A percentile compares a stretch with the other conserved stretches of the same genome.
Conservation (phyloP, 1,140 invertebrate species). For the Euura lappo region DNA sequence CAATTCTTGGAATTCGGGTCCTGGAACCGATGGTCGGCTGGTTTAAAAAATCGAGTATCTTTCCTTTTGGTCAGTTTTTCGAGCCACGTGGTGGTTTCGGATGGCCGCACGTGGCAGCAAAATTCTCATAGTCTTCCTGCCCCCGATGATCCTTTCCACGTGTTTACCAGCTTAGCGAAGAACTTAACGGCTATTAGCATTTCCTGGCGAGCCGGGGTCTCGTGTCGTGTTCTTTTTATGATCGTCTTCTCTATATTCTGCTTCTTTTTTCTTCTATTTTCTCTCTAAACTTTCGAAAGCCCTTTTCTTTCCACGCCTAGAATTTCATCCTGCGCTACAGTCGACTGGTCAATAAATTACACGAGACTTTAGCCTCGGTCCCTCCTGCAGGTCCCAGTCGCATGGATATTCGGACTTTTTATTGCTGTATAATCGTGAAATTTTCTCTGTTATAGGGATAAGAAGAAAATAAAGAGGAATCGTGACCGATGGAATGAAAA, state of each 20-base stretch:
- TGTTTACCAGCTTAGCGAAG: slow-evolving; percentile 25
- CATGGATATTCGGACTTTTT: too few species aligned
- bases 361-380: neutral
- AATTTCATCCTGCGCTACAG: neutral
- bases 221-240: neutral
- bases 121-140: slow-evolving; percentile 23
- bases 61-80: too few species aligned
- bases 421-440: too few species aligned
- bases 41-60: too few species aligned
- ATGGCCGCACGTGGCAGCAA: slow-evolving; percentile 35
- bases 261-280: neutral
- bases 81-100: slow-evolving; percentile 27
- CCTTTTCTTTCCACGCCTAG: neutral
- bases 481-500: too few species aligned
- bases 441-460: too few species aligned
- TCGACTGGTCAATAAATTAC: neutral
- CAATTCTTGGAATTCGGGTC: too few species aligned
- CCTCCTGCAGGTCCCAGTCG: neutral
- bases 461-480: too few species aligned
- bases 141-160: slow-evolving; percentile 25
- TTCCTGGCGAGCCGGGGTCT: slow-evolving; percentile 28
- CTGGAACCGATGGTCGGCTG: too few species aligned
- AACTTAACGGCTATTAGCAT: slow-evolving; percentile 42
- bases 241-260: neutral
- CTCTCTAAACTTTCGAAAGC: too few species aligned